phyloP scores from a whole-genome alignment of 1,140 invertebrate genomes.

The Panagrolaimus sp. region DNA sequence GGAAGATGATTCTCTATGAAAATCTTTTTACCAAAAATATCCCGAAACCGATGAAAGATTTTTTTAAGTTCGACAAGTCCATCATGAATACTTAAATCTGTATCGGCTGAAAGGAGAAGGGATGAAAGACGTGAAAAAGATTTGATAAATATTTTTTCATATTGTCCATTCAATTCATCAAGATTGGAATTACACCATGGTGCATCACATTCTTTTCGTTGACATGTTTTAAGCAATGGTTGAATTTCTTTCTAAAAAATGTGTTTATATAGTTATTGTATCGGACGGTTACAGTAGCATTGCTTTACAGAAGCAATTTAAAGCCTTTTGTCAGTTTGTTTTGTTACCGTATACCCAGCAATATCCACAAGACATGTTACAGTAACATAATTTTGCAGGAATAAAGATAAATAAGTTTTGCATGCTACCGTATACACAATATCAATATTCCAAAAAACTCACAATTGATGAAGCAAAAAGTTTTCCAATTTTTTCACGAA shows the following conservation, averaged over 20 bases:
- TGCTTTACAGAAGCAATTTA: conserved; percentile 22
- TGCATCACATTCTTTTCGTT: conserved; percentile 16
- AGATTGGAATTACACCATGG: conserved; percentile 17
- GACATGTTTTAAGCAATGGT: not conserved
- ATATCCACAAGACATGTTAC: too few relatives aligned
- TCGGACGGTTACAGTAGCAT: not conserved
- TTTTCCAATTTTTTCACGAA: not conserved
- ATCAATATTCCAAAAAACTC: conserved; percentile 11
- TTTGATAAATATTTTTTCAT: conserved; percentile 2
- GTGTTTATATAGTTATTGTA: not conserved
- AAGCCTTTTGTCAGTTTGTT: too few relatives aligned
- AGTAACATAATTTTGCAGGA: too few relatives aligned
- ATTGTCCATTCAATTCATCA: conserved; percentile 13
- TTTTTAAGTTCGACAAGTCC: conserved; percentile 6
- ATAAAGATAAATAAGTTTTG: too few relatives aligned
- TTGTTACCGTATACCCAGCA: too few relatives aligned
- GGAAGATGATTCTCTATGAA: conserved; percentile 20
- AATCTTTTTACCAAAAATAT: conserved; percentile 2
- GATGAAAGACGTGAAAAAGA: not conserved
- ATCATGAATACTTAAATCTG: not conserved
- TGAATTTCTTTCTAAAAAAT: conserved; percentile 8
- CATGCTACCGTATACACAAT: too few relatives aligned
- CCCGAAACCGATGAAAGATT: not conserved
- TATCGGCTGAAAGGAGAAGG: not conserved
- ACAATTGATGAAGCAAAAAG: not conserved